Evolutionary conservation across 2,888 invertebrate genomes (phyloP), one percentile per base, ranked within the genome.

Genomic region (Campoplex capitator): DNA sequence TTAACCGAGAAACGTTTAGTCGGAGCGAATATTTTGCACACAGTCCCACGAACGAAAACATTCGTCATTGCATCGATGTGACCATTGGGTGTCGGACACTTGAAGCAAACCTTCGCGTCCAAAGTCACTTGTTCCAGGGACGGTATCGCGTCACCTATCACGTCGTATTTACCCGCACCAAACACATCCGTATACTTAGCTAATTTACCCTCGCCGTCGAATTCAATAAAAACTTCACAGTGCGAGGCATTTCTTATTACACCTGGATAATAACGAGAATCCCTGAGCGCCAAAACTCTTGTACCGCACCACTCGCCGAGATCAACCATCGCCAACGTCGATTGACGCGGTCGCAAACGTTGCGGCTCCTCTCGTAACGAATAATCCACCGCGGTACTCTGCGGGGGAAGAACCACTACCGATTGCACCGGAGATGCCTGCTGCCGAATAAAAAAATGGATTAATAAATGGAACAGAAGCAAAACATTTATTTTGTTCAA

Each of bases 261-360:
- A 79, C 98, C 99, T 11, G 99, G 98, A 91, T 97, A 96, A 95
- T 98, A 98, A 91, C 97, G 96, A 86, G 97, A 96, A 89, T 97
- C 97, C 92, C 97, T 96, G 94, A 97, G 98, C 65, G 99, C 99
- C 91, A 99, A 95, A 86, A 99, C 98, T 91, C 99, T 96, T 94
- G 98, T 98, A 93, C 98, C 98, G 90, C 97, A 97, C 99, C 99
- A 99, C 95, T 99, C 99, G 92, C 97, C 97, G 91, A 99, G 96
- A 95, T 99, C 98, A 89, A 99, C 96, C 91, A 71, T 54, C 58
- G 94, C 95, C 86, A 93, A 91, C 89, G 93, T 90, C 91, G 93
- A 88, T 90, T 92, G 90, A 89, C 93, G 91, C 90, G 91, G 88
- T 91, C 93, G 93, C 88, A 91, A 91, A 89, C 95, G 95, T 73